Conservation (phyloP, 2,797 vertebrate genomes). For the Scolopax rusticola region DNA sequence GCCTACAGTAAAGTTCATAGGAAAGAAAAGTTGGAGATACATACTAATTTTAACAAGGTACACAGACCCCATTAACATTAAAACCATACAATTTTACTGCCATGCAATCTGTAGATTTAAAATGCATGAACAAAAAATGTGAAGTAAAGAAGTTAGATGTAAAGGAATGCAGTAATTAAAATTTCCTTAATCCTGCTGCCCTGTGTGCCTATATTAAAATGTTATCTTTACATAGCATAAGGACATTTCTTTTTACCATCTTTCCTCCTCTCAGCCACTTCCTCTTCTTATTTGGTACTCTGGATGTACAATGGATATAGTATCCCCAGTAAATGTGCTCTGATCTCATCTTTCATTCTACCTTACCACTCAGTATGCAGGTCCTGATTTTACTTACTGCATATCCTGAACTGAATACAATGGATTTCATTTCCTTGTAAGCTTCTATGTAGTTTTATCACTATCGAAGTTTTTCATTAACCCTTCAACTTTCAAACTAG, state of each 20-base stretch:
- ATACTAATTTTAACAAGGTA: neutral
- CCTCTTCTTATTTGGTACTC: neutral
- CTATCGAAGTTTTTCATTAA: constrained; percentile 14
- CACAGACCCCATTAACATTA: neutral
- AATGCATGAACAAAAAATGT: neutral
- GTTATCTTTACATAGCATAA: constrained; percentile 33
- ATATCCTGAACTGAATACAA: neutral
- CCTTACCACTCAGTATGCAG: neutral
- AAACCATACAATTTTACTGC: neutral
- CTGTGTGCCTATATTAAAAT: neutral
- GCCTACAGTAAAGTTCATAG: neutral
- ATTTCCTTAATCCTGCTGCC: neutral
- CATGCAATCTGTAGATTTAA: neutral
- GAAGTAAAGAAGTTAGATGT: neutral
- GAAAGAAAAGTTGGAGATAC: neutral
- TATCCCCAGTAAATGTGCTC: neutral
- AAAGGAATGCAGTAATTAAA: constrained; percentile 30
- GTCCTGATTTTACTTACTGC: neutral
- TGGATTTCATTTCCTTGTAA: constrained; percentile 9
- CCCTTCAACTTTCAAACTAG: neutral
- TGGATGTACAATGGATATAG: neutral
- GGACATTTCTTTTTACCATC: neutral
- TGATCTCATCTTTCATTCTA: constrained; percentile 1
- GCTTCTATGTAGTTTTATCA: neutral
- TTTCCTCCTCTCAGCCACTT: neutral